phyloP scores from a whole-genome alignment of 2,888 invertebrate species.

The Dorcus parallelipipedus region DNA sequence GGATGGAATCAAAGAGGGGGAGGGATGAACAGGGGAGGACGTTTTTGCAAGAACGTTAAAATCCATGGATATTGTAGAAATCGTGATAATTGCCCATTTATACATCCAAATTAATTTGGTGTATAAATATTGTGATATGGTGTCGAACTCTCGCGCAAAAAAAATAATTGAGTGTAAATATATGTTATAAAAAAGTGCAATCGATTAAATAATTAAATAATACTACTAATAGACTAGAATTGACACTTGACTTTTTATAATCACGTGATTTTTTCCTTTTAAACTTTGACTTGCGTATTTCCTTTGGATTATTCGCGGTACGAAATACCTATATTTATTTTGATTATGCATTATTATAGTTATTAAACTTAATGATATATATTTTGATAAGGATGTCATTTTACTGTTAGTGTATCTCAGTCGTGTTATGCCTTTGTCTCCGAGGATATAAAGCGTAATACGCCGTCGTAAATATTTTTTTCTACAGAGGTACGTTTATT shows the following conservation, averaged over 20 bases:
- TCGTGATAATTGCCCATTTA: conserved; percentile 77
- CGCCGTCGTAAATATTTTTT: not conserved
- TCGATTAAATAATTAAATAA: not conserved
- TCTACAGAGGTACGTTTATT: not conserved
- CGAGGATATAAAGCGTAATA: not conserved
- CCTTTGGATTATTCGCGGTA: no score
- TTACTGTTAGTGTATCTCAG: conserved; percentile 8
- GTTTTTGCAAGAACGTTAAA: conserved; percentile 74
- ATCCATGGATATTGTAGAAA: conserved; percentile 78
- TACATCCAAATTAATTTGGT: conserved; percentile 60
- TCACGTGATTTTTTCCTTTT: no score
- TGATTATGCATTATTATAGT: not conserved
- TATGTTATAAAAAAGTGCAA: conserved; percentile 61
- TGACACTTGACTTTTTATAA: no score
- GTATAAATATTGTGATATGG: not conserved
- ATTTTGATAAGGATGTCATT: conserved; percentile 21
- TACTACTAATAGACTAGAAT: not conserved
- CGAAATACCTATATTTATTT: no score
- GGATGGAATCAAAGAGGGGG: conserved; percentile 54
- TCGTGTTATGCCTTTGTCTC: no score
- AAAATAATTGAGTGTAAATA: not conserved
- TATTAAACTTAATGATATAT: conserved; percentile 11
- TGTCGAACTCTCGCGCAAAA: not conserved
- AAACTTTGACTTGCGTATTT: no score
- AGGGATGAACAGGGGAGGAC: conserved; percentile 48